These are phyloP conservation scores for Mesorhabditis sp. DNA, from an alignment of 2,888 invertebrate species.

Conservation along the genomic window DNA sequence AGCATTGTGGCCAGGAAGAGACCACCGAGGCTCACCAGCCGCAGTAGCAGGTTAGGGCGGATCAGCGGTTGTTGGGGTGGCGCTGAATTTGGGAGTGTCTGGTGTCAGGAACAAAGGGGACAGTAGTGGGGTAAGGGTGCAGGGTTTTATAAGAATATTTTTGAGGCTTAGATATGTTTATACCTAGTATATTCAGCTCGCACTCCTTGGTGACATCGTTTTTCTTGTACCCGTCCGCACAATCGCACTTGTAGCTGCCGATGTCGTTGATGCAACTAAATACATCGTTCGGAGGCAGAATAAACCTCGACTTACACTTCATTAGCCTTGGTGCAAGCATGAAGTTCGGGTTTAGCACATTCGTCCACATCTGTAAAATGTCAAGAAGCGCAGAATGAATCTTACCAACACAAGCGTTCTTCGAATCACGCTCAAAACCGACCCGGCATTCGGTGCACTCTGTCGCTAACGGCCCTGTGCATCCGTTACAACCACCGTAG, in stretches of 20 bases:
- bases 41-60: conserved; percentile 41
- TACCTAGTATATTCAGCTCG: conserved; percentile 52
- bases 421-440: conserved; percentile 42
- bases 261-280: conserved; percentile 45
- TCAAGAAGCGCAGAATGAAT: conserved; percentile 1
- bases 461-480: conserved; percentile 33
- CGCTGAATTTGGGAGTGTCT: conserved; percentile 30
- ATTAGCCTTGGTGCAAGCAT: conserved; percentile 33
- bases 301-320: conserved; percentile 21
- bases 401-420: conserved; percentile 46
- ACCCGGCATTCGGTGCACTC: conserved; percentile 49
- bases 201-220: conserved; percentile 41
- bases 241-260: conserved; percentile 51
- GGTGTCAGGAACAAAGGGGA: conserved; percentile 8
- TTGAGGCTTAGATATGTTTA: conserved; percentile 9
- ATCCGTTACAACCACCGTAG: conserved; percentile 52
- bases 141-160: neutral
- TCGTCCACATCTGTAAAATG: conserved; percentile 45
- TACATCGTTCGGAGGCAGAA: neutral
- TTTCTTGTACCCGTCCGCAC: conserved; percentile 45
- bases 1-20: conserved; percentile 41
- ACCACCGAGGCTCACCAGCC: conserved; percentile 36
- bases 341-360: conserved; percentile 24
- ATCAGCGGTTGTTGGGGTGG: conserved; percentile 25
- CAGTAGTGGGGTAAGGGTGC: conserved; percentile 2